Percentiles rank a stretch among this genome's conserved stretches.
Conservation (phyloP, 2,113 vertebrate species). For the Lagopus leucura region DNA sequence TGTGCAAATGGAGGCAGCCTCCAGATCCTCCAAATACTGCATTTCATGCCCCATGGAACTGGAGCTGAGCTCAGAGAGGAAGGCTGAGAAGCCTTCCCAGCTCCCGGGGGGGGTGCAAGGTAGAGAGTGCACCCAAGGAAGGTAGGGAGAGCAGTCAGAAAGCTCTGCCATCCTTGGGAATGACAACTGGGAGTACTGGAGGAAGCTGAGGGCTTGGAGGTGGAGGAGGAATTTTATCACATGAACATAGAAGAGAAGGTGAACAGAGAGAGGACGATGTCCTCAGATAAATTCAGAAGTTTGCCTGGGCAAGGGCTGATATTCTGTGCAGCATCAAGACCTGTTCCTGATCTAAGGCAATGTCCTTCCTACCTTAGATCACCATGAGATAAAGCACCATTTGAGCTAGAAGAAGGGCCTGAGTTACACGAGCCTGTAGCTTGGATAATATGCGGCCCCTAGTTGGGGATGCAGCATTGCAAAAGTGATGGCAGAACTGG, state of each 20-base stretch:
- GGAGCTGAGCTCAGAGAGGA: not conserved
- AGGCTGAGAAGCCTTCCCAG: not conserved
- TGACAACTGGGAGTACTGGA: not conserved
- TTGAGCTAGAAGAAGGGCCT: not conserved
- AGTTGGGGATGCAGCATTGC: not conserved
- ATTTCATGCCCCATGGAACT: not conserved
- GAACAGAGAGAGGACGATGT: not conserved
- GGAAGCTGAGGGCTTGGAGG: not conserved
- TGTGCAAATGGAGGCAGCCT: not conserved
- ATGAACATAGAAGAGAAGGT: not conserved
- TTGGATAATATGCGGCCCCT: not conserved
- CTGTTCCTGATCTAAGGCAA: not conserved
- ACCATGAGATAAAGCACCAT: not conserved
- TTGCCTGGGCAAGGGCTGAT: not conserved
- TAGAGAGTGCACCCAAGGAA: not conserved
- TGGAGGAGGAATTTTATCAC: not conserved
- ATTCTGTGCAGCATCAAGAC: not conserved
- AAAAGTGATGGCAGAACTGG: not conserved
- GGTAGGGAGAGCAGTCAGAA: not conserved
- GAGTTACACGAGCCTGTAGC: not conserved
- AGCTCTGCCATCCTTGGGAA: not conserved
- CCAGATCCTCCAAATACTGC: not conserved
- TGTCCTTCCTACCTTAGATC: not conserved
- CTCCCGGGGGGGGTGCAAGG: accelerated
- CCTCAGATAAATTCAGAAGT: not conserved